Evolutionary conservation across 2,797 vertebrate genomes (phyloP).

Genomic region (Silurus aristotelis): DNA sequence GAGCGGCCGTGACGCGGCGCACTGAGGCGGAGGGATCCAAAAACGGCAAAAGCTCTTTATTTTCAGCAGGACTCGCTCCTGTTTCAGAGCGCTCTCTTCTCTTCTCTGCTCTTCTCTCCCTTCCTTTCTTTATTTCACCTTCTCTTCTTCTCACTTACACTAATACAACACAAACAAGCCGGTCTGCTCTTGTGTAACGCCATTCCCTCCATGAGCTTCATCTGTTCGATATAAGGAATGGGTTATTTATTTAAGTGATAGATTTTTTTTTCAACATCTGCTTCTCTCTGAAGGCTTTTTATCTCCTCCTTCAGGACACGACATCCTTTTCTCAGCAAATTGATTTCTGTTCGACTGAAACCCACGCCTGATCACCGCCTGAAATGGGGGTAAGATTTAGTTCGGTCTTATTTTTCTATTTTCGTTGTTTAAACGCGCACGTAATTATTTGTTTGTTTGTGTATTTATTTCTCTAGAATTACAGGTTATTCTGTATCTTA

Average conservation of each 20-base stretch:
- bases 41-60: constrained; percentile 61
- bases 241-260: constrained; percentile 28
- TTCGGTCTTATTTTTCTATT: not conserved
- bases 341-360: constrained; percentile 53
- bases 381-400: constrained; percentile 75
- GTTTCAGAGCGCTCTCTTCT: constrained; percentile 36
- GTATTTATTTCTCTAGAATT: not conserved
- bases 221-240: constrained; percentile 17
- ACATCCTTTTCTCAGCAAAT: constrained; percentile 35
- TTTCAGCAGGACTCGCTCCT: constrained; percentile 53
- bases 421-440: not conserved
- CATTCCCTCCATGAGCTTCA: constrained; percentile 35
- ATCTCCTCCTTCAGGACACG: not conserved
- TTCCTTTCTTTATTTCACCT: not conserved
- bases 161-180: constrained; percentile 1
- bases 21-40: constrained; percentile 67
- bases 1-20: constrained; percentile 53
- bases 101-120: not conserved
- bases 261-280: constrained; percentile 12
- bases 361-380: constrained; percentile 53
- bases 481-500: not conserved
- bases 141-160: not conserved
- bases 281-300: constrained; percentile 16
- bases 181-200: constrained; percentile 34
- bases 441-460: too few species aligned